Percentiles rank a stretch among this genome's conserved stretches.
phyloP scores from a whole-genome alignment of 2,797 vertebrate genomes.

The Uromys caudimaculatus region DNA sequence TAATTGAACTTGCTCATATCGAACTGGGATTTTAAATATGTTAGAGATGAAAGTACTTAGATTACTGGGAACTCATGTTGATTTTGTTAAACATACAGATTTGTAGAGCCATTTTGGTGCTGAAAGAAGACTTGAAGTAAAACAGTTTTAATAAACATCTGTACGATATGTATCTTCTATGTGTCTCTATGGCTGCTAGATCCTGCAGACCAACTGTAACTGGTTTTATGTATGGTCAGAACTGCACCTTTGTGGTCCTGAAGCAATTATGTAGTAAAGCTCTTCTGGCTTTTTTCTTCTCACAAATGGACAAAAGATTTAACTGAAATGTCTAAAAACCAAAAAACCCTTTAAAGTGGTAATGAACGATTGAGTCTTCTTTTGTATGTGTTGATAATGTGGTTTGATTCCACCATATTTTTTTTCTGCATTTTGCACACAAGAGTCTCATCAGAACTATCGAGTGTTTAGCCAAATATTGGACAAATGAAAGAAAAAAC shows the following conservation, averaged over 20 bases:
- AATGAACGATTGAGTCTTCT: not conserved
- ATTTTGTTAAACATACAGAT: slow-evolving; percentile 22
- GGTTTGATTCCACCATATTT: not conserved
- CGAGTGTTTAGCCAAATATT: not conserved
- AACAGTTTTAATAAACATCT: not conserved
- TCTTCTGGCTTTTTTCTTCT: not conserved
- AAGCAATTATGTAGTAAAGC: not conserved
- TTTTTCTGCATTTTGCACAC: not conserved
- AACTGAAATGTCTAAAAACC: slow-evolving; percentile 1
- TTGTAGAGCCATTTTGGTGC: not conserved
- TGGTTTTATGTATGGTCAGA: not conserved
- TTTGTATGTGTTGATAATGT: not conserved
- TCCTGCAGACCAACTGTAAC: not conserved
- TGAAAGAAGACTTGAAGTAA: not conserved
- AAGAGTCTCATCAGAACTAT: not conserved
- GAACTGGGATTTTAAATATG: slow-evolving; percentile 62
- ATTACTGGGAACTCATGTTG: not conserved
- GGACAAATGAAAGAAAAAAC: not conserved
- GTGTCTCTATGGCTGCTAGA: not conserved
- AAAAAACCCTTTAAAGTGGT: not conserved
- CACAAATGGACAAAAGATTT: not conserved
- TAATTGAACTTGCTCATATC: slow-evolving; percentile 59
- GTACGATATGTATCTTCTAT: not conserved
- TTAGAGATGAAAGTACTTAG: not conserved
- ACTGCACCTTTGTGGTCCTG: not conserved